Evolutionary conservation across 2,113 vertebrate species (phyloP).

Genomic region (Mastomys natalensis): DNA sequence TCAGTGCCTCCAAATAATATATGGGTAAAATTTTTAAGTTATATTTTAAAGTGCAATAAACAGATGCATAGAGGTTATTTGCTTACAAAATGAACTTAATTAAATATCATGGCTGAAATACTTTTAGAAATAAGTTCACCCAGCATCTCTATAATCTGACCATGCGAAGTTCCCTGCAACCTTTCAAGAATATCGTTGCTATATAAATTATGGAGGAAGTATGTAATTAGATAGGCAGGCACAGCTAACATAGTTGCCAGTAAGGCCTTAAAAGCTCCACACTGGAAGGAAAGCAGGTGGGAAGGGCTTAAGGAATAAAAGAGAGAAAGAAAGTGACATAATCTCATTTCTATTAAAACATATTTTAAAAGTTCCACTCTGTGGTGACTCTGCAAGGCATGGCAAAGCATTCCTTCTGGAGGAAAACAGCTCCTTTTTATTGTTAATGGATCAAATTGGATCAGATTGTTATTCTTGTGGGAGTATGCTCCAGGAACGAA

Average conservation of each 20-base stretch:
- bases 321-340: not conserved
- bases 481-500: not conserved
- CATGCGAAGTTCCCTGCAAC: not conserved
- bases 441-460: not conserved
- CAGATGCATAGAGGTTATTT: not conserved
- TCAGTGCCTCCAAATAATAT: not conserved
- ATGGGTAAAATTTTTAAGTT: not conserved
- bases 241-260: not conserved
- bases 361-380: not conserved
- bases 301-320: not conserved
- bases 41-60: not conserved
- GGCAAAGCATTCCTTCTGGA: not conserved
- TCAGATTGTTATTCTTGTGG: not conserved
- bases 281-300: not conserved
- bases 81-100: not conserved
- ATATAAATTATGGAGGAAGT: not conserved
- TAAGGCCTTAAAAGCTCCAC: not conserved
- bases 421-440: constrained; percentile 5
- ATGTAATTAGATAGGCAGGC: not conserved
- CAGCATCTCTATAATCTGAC: not conserved
- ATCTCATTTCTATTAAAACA: not conserved
- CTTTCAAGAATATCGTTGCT: not conserved
- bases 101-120: not conserved
- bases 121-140: not conserved
- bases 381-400: not conserved